Evolutionary conservation across 2,888 invertebrate genomes (phyloP), one percentile per base, ranked within the genome.

Genomic region (Apodemia mormo): DNA sequence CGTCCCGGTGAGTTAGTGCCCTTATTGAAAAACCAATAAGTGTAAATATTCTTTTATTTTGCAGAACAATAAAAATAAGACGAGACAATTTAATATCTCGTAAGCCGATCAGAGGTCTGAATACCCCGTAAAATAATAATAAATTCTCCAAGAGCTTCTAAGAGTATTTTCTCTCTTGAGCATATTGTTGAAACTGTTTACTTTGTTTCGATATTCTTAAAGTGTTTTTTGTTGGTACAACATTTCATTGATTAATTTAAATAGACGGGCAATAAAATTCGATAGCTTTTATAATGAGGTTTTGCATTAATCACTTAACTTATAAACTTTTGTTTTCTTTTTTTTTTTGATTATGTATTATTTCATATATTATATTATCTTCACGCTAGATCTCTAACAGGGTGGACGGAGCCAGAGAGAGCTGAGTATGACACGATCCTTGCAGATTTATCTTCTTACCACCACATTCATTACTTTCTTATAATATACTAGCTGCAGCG

Each of bases 111-210:
- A 72, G 65, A 70, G 68, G 43, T 72, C 72, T 66, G 72, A 75
- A 72, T 72, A 68, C 68, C 66, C 74, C 80, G 79, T 82, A 81
- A 81, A 85, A 85, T 86, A 84, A 85, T 85, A 85, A 84, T 84
- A 79, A 84, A 82, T 65, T 45, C 33, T 29, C 49, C 29, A 64
- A 68, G 64, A 68, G 49, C 54, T 40, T 33, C 52, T 49, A 64
- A 40, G 30, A 49, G 22, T 49, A 49, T 6, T 49, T 29, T 66
- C 56, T 56, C 56, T 58, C 29, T 58, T 29, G 12, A 58, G 58
- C 9, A 30, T 30, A 30, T 10, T 29, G 22, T 29, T 30, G 30
- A 58, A 30, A 58, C 29, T 58, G 58, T 58, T 58, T 58, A 58
- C 29, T 58, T 58, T 58, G 58, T 58, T 58, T 29, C 58, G 58